These are phyloP conservation scores for Pterois miles DNA, from an alignment of 2,797 vertebrate genomes.

Conservation along the genomic window DNA sequence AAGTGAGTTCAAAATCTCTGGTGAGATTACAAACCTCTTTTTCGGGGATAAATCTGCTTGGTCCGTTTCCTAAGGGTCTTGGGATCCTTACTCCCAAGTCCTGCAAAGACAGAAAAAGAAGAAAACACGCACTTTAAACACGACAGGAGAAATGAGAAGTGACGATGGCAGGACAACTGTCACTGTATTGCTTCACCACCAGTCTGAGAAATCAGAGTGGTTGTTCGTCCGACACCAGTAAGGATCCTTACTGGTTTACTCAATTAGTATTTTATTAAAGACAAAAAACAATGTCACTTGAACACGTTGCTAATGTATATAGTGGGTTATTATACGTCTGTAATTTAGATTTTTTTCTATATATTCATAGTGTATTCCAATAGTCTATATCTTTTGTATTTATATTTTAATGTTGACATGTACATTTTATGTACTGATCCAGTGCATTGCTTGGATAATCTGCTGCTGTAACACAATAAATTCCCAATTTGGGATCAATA, in stretches of 20 bases:
- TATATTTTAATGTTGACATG: no score
- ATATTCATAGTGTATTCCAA: no score
- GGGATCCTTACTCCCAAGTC: constrained; percentile 96
- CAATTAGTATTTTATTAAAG: no score
- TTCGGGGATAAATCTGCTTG: constrained; percentile 99
- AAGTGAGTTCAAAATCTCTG: background rate
- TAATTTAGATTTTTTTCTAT: no score
- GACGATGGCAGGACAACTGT: no score
- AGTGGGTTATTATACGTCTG: no score
- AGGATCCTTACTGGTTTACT: background rate
- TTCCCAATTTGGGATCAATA: no score
- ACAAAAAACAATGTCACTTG: no score
- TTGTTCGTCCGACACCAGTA: background rate
- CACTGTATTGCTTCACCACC: background rate
- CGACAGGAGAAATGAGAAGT: background rate
- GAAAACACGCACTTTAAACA: constrained; percentile 21
- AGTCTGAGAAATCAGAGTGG: constrained; percentile 3
- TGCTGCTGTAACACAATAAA: accelerated
- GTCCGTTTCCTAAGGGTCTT: constrained; percentile 95
- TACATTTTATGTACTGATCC: no score
- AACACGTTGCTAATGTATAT: no score
- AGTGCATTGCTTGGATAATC: no score
- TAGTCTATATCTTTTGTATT: no score
- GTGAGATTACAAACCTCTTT: constrained; percentile 85
- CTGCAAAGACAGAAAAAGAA: constrained; percentile 74